Conservation (phyloP, 2,888 invertebrate genomes). For the Idaea biselata region DNA sequence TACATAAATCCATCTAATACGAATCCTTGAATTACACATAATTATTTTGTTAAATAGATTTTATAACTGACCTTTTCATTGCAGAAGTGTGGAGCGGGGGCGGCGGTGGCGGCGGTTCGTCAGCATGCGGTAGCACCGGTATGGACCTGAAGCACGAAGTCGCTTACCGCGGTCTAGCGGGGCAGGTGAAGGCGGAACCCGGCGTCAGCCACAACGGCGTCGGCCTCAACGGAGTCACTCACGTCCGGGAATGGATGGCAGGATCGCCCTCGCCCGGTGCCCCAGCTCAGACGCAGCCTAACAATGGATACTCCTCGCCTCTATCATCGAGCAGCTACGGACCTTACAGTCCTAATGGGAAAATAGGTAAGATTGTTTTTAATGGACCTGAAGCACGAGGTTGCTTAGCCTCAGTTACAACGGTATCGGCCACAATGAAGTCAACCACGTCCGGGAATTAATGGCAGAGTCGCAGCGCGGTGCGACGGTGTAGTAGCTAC, state of each 20-base stretch:
- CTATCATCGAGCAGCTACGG: conserved; percentile 94
- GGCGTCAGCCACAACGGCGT: conserved; percentile 77
- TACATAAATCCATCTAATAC: no score
- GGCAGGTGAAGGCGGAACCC: conserved; percentile 75
- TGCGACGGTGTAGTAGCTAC: conserved; percentile 79
- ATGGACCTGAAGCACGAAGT: conserved; percentile 85
- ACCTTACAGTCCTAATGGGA: conserved; percentile 93
- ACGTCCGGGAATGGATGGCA: conserved; percentile 79
- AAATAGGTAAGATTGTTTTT: conserved; percentile 85
- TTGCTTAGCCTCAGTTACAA: conserved; percentile 80
- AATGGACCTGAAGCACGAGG: conserved; percentile 83
- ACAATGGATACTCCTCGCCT: conserved; percentile 92
- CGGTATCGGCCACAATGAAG: conserved; percentile 46
- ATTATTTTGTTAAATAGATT: no score
- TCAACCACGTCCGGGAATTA: conserved; percentile 67
- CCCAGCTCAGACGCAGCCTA: conserved; percentile 81
- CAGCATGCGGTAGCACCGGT: conserved; percentile 80
- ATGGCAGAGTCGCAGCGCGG: conserved; percentile 87
- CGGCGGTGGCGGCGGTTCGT: conserved; percentile 71
- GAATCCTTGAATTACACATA: no score
- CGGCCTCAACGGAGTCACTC: conserved; percentile 71
- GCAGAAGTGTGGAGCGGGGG: conserved; percentile 78
- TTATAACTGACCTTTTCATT: background rate
- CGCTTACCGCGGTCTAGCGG: conserved; percentile 78
- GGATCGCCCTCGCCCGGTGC: conserved; percentile 84